A percentile compares a stretch with the other conserved stretches of the same genome.
These are phyloP conservation scores for Ceyx cyanopectus DNA, from an alignment of 2,113 vertebrate species.

Conservation along the genomic window DNA sequence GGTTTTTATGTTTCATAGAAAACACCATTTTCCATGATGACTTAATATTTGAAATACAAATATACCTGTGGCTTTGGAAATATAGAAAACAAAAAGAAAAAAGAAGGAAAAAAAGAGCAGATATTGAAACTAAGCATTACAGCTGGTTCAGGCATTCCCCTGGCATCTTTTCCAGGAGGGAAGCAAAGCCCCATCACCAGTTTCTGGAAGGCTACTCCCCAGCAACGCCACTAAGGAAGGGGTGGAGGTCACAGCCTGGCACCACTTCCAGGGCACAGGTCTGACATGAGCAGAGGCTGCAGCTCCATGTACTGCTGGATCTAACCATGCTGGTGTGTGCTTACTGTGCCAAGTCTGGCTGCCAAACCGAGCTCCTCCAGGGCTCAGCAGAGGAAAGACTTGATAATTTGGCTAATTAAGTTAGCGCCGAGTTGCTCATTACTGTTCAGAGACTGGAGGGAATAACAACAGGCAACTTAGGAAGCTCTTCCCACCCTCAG, in stretches of 20 bases:
- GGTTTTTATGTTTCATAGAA: neutral
- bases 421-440: neutral
- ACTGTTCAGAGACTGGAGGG: neutral
- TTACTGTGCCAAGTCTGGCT: neutral
- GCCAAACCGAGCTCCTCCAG: neutral
- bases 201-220: neutral
- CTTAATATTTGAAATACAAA: neutral
- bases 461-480: neutral
- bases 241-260: neutral
- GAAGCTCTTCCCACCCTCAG: neutral
- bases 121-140: neutral
- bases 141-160: neutral
- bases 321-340: neutral
- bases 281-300: neutral
- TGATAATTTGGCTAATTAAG: neutral
- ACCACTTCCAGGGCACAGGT: neutral
- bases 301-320: neutral
- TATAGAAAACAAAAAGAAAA: neutral
- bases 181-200: neutral
- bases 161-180: neutral
- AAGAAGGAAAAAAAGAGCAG: neutral
- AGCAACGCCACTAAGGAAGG: rapidly evolving
- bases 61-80: neutral
- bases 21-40: neutral
- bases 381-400: neutral